phyloP scores from a whole-genome alignment of 64 coral and sea anemone species.

The Hydrozoanthus tunicans region DNA sequence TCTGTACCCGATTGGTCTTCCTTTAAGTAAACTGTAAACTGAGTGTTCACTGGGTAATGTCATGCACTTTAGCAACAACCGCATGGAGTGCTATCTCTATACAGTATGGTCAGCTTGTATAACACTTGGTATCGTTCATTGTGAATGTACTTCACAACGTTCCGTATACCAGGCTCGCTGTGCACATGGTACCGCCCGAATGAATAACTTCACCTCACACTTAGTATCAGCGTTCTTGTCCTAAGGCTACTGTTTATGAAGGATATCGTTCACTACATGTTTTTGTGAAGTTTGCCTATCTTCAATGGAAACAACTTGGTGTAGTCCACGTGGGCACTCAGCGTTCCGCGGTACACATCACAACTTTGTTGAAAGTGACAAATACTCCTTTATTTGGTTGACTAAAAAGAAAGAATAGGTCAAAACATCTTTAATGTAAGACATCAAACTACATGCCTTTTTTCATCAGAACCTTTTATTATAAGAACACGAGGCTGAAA shows the following conservation, averaged over 20 bases:
- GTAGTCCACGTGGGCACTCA: neutral
- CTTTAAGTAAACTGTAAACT: no score
- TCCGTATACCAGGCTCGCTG: neutral
- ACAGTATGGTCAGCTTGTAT: neutral
- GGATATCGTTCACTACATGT: no score
- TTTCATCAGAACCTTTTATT: no score
- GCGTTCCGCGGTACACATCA: conserved; percentile 64
- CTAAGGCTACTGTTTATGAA: no score
- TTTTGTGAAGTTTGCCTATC: no score
- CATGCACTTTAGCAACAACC: neutral
- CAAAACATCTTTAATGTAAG: neutral
- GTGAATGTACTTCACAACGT: neutral
- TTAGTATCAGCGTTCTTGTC: neutral
- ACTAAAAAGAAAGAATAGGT: conserved; percentile 22
- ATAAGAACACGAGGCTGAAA: no score
- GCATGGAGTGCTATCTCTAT: neutral
- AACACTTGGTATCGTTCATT: neutral
- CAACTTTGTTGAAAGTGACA: conserved; percentile 71
- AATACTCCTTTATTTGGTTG: conserved; percentile 84
- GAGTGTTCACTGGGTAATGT: no score
- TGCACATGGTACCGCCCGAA: neutral
- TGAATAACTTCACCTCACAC: neutral
- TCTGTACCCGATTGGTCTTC: no score
- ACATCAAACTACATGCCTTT: no score
- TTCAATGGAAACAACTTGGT: neutral